Evolutionary conservation across 2,888 invertebrate genomes (phyloP), one percentile per base, ranked within the genome.

Genomic region (Conomelus anceps): DNA sequence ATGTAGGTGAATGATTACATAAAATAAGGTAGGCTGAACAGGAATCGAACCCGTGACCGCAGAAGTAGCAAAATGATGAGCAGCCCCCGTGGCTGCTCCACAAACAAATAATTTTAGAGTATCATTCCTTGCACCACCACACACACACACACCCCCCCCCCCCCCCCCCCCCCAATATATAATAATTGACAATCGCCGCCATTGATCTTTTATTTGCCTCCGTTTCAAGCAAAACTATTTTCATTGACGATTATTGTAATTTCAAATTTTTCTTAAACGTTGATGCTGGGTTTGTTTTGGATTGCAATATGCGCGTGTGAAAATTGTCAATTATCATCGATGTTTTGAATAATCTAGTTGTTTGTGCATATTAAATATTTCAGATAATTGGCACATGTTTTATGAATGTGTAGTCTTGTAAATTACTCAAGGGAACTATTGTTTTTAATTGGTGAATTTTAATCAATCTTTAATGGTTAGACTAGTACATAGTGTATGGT

Each of bases 281-380:
- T 34, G 34, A 63, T 63, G n/a, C 20, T n/a, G 20, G 63, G 63
- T 63, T 63, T 63, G 63, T 1, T 89, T 88, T 84, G 23, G 85
- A 89, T 34, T 90, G 85, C 89, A 89, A 88, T 41, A 41, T 85
- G 24, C 84, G 41, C 24, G 85, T 88, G 23, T 89, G 84, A 88
- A 87, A 88, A 85, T 88, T 89, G 89, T 89, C 89, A 89, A 89
- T 89, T 89, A 89, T 88, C 24, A 86, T 24, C 34, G 89, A n/a
- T 63, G 7, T n/a, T n/a, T 63, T 63, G 63, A 63, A 13, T 63
- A 7, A 1, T 20, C 13, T 63, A 63, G 0, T 20, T 63, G n/a
- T 9, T 9, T 26, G 6, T 7, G 26, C 4, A 26, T 26, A 11
- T 26, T 11, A 26, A 26, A 1, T 63, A n/a, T n/a, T 63, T 3